phyloP scores from a whole-genome alignment of 1,140 invertebrate genomes.

The Anagrus nilaparvatae region DNA sequence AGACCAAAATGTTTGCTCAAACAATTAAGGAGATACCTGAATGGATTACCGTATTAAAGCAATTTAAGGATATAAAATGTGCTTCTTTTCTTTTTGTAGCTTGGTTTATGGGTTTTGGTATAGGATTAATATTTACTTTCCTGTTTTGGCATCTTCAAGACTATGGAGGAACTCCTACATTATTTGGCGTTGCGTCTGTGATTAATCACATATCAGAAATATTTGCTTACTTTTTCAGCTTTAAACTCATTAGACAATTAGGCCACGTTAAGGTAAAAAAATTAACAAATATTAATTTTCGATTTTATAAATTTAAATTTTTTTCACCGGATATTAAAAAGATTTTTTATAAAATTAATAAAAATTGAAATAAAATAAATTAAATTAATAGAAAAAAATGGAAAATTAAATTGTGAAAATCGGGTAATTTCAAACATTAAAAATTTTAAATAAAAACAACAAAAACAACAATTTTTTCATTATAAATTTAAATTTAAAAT shows the following conservation, averaged over 20 bases:
- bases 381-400: too few relatives aligned
- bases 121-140: constrained; percentile 97
- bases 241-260: constrained; percentile 85
- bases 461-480: too few relatives aligned
- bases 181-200: constrained; percentile 96
- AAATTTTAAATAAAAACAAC: too few relatives aligned
- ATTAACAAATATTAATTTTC: neutral
- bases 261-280: constrained; percentile 78
- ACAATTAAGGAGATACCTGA: constrained; percentile 81
- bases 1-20: constrained; percentile 90
- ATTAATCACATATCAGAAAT: constrained; percentile 99
- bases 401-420: too few relatives aligned
- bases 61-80: constrained; percentile 85
- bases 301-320: neutral
- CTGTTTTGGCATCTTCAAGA: constrained; percentile 99
- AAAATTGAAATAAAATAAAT: too few relatives aligned
- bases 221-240: constrained; percentile 96
- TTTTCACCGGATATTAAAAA: too few relatives aligned
- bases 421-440: too few relatives aligned
- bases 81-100: constrained; percentile 91
- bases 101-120: constrained; percentile 99
- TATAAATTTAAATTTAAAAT: too few relatives aligned
- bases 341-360: too few relatives aligned
- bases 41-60: constrained; percentile 82
- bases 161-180: constrained; percentile 88